phyloP scores from a whole-genome alignment of 2,888 invertebrate species.

The Mythimna ferrago region DNA sequence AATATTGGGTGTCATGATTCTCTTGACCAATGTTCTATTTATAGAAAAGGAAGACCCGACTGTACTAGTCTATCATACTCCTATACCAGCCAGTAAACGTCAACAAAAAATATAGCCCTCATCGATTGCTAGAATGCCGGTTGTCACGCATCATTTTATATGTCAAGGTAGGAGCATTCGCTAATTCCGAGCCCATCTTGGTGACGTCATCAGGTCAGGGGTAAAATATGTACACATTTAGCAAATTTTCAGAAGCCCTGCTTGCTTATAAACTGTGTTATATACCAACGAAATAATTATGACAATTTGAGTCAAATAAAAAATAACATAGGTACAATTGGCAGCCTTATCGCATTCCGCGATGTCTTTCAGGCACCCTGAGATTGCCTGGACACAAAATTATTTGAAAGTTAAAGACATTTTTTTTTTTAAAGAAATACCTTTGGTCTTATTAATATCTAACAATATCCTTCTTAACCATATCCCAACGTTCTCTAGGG shows the following conservation, averaged over 20 bases:
- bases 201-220: constrained; percentile 8
- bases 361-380: too few species aligned
- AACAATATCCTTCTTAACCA: neutral
- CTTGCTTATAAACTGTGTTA: too few species aligned
- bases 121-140: neutral
- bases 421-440: neutral
- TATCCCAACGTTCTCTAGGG: neutral
- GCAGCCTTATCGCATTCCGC: too few species aligned
- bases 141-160: constrained; percentile 1
- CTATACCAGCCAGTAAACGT: neutral
- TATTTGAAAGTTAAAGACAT: neutral
- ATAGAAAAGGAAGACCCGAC: neutral
- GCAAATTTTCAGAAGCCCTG: neutral
- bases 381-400: too few species aligned
- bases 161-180: neutral
- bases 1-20: neutral
- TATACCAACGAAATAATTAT: too few species aligned
- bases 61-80: neutral
- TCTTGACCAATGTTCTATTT: constrained; percentile 13
- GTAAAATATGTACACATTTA: neutral
- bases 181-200: neutral
- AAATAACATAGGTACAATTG: too few species aligned
- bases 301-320: too few species aligned
- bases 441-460: too few species aligned
- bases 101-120: constrained; percentile 2